Conservation (phyloP, 30 jellyfish, hydroid and myxozoan genomes). For the Sanderia malayensis region DNA sequence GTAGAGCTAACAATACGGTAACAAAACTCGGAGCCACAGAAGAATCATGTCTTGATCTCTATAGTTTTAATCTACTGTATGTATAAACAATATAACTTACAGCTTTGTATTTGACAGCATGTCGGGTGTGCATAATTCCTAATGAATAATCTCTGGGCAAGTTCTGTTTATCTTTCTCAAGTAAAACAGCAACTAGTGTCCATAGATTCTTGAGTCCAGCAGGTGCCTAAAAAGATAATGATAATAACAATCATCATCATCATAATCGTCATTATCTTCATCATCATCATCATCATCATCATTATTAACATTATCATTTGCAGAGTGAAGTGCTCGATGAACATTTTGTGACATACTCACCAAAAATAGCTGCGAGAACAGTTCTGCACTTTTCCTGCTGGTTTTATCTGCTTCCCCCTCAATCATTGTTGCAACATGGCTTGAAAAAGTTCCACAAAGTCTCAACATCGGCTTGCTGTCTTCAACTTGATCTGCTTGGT, state of each 20-base stretch:
- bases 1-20: too few species aligned
- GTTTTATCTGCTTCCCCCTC: constrained; percentile 38
- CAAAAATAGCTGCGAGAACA: constrained; percentile 66
- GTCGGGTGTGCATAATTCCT: constrained; percentile 71
- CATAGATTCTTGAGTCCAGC: constrained; percentile 59
- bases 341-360: too few species aligned
- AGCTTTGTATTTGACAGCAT: constrained; percentile 63
- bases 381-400: constrained; percentile 35
- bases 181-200: constrained; percentile 59
- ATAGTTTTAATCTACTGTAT: too few species aligned
- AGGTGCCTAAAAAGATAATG: constrained; percentile 50
- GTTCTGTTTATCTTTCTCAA: constrained; percentile 34
- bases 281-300: too few species aligned
- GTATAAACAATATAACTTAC: too few species aligned
- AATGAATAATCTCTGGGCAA: constrained; percentile 47
- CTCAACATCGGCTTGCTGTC: constrained; percentile 9
- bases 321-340: too few species aligned
- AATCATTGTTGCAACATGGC: constrained; percentile 43
- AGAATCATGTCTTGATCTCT: too few species aligned
- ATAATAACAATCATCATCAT: too few species aligned
- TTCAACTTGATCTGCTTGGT: too few species aligned
- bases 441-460: constrained; percentile 44
- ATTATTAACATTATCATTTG: too few species aligned
- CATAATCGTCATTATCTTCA: too few species aligned
- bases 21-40: too few species aligned